These are phyloP conservation scores for Aradophagus sp. DNA, from an alignment of 1,140 invertebrate species.

Conservation along the genomic window DNA sequence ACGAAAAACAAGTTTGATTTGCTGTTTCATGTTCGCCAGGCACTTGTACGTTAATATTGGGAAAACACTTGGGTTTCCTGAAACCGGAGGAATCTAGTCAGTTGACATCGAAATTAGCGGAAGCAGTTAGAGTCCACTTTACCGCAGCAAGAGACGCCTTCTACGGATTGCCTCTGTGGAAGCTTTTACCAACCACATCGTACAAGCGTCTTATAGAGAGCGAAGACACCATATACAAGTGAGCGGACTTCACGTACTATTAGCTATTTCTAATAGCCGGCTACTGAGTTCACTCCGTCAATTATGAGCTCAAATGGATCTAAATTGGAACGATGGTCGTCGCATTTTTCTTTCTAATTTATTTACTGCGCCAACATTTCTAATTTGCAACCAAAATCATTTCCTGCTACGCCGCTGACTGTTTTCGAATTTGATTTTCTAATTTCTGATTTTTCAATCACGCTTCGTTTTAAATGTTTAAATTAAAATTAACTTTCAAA, in stretches of 20 bases:
- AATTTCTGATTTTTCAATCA: no score
- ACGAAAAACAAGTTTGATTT: no score
- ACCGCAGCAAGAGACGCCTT: conserved; percentile 85
- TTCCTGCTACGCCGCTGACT: no score
- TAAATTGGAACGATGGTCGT: neutral
- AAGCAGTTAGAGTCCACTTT: conserved; percentile 84
- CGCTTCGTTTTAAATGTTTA: no score
- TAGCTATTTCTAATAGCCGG: conserved; percentile 13
- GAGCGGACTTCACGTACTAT: conserved; percentile 51
- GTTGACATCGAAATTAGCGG: conserved; percentile 76
- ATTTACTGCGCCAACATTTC: neutral
- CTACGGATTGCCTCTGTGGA: conserved; percentile 89
- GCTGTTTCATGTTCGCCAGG: no score
- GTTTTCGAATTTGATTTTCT: no score
- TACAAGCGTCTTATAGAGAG: conserved; percentile 83
- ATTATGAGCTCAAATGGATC: conserved; percentile 6
- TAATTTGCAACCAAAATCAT: no score
- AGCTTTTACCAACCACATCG: conserved; percentile 82
- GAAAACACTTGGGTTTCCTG: conserved; percentile 86
- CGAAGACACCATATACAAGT: conserved; percentile 87
- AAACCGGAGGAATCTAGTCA: conserved; percentile 75
- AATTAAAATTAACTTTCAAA: no score
- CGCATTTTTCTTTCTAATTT: neutral
- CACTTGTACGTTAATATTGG: conserved; percentile 85
- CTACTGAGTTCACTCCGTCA: conserved; percentile 4